phyloP scores from a whole-genome alignment of 2,797 vertebrate species.

The Sebastes cheni region DNA sequence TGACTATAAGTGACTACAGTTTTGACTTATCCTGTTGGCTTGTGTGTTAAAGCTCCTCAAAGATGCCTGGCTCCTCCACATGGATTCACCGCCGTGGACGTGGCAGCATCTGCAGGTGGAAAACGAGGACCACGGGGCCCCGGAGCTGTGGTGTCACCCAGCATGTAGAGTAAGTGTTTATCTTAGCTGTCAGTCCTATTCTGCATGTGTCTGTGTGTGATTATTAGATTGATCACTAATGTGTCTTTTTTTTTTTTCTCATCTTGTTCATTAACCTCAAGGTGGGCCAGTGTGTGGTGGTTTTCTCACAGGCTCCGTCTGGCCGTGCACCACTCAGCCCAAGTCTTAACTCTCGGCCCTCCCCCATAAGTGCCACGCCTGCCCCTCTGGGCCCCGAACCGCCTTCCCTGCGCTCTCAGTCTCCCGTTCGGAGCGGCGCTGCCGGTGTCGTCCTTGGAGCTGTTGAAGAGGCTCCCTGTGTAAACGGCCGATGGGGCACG shows the following conservation, averaged over 20 bases:
- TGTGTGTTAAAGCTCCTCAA: slow-evolving; percentile 89
- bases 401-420: slow-evolving; percentile 92
- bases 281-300: slow-evolving; percentile 98
- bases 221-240: not conserved
- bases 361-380: slow-evolving; percentile 96
- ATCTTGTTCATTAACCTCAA: slow-evolving; percentile 58
- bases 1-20: accelerated
- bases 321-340: slow-evolving; percentile 96
- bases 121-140: slow-evolving; percentile 96
- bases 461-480: slow-evolving; percentile 92
- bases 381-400: slow-evolving; percentile 89
- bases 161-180: slow-evolving; percentile 89
- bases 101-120: slow-evolving; percentile 98
- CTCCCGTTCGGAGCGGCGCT: slow-evolving; percentile 85
- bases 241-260: not conserved
- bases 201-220: not conserved
- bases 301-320: slow-evolving; percentile 97
- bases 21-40: not conserved
- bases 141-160: slow-evolving; percentile 97
- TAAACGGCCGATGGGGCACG: slow-evolving; percentile 97
- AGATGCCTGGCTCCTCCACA: slow-evolving; percentile 96
- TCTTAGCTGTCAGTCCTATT: not conserved
- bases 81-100: slow-evolving; percentile 86
- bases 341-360: slow-evolving; percentile 96
- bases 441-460: slow-evolving; percentile 81